Evolutionary conservation across 1,140 invertebrate genomes (phyloP), one percentile per base, ranked within the genome.

Genomic region (Solenopsis invicta): DNA sequence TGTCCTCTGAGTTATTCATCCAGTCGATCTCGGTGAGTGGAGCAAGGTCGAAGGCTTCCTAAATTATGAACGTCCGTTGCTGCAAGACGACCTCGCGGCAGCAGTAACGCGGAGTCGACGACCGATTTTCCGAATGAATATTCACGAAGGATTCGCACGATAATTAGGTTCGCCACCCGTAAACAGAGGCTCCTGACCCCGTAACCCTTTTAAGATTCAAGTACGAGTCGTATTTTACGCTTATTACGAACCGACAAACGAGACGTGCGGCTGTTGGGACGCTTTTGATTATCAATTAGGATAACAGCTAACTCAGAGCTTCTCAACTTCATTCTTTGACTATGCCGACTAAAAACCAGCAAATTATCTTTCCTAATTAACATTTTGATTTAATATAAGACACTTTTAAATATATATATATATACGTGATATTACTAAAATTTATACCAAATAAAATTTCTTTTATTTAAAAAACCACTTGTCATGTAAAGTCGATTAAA

Each of bases 21-120:
- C 82, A 84, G 90, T 93, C 92, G 94, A 95, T 95, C 93, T 94
- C 94, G 91, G 94, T 94, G 91, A 95, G 93, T 93, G 90, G 93
- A 94, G 93, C 93, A 94, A 94, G 94, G 94, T 93, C 94, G 93
- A 92, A 90, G 87, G 87, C 89, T 81, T 61, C 90, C 54, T 95
- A 91, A 94, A 95, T 94, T 94, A 94, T 94, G 92, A 87, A 94
- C 72, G 88, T 82, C 48, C 66, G 77, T 24, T 78, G 81, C 12
- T 37, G 24, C 56, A 87, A 74, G 80, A 84, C 80, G 41, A 84
- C 29, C 69, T 74, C 69, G 54, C 56, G 54, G 69, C 29, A 50
- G 41, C 24, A 77, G 69, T 54, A 61, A 61, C 37, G 21, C 41
- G 12, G 54, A 74, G 80, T 74, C 80, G 80, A 84, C 86, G 88